Conservation (phyloP, 2,113 vertebrate genomes). For the Mesocricetus auratus region DNA sequence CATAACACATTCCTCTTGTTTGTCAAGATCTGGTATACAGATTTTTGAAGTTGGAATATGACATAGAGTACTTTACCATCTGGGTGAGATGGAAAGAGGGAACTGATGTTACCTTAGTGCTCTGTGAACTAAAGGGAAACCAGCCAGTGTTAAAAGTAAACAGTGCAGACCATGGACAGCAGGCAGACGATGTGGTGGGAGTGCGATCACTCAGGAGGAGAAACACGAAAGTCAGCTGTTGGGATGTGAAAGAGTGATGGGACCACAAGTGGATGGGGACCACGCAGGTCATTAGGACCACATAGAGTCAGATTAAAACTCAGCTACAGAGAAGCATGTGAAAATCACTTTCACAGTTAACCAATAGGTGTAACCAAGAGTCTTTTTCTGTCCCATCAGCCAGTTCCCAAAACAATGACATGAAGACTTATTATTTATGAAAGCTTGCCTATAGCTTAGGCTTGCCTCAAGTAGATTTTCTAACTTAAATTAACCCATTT, state of each 20-base stretch:
- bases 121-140: not conserved
- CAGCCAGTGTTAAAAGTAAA: not conserved
- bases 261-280: not conserved
- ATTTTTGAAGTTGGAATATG: not conserved
- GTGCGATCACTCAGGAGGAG: not conserved
- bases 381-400: not conserved
- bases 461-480: not conserved
- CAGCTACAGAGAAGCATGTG: not conserved
- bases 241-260: not conserved
- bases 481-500: not conserved
- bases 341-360: not conserved
- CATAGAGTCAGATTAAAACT: not conserved
- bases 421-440: not conserved
- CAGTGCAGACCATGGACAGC: not conserved
- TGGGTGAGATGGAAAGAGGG: not conserved
- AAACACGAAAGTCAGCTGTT: too few relatives aligned
- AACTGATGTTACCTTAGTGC: not conserved
- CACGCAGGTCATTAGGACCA: not conserved
- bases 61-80: not conserved
- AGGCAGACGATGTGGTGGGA: not conserved
- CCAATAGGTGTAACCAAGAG: not conserved
- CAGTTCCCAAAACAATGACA: not conserved
- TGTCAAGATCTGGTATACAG: slow-evolving; percentile 5
- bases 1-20: not conserved
- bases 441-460: not conserved